Evolutionary conservation across 2,113 vertebrate species (phyloP), one percentile per base, ranked within the genome.

Genomic region (Gallinago undulata): DNA sequence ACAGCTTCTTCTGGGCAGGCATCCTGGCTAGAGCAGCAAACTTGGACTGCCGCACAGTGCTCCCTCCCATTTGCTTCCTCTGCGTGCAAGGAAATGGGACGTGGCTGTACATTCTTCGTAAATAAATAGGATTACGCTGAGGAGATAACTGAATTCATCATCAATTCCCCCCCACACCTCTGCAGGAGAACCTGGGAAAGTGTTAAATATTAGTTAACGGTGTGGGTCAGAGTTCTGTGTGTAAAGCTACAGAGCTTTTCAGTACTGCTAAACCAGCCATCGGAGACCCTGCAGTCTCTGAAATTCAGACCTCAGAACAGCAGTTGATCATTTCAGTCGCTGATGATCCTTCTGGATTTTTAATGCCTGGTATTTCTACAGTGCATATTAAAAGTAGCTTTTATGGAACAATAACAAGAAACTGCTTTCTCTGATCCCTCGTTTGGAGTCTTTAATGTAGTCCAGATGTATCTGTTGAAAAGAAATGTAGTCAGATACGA

Each of bases 1-100:
- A 96, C 93, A 94, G 91, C 91, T 96, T 96, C 94, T 96, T 94
- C 92, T 97, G 95, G 95, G 94, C 96, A 95, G 39, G 94, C 74
- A 81, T 96, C 73, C 94, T 96, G 90, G 79, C 92, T 88, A 37
- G 69, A 97, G 95, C 90, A 93, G 96, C 79, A 81, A 90, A 84
- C 94, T 96, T 96, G 90, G 96, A 87, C 81, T 56, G 90, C 92
- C 1, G n/a, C n/a, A 2, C 76, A 39, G 57, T 6, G 31, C 66
- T 92, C 85, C 95, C 95, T 94, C 95, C 94, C 92, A 64, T 95
- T 89, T 76, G 80, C 84, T 93, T 95, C 90, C 89, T 89, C 96
- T 93, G 89, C 41, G 21, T 95, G 90, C 80, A 69, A 92, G 86
- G 94, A 96, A 95, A 94, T 57, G 92, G 96, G 94, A 95, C 86